phyloP scores from a whole-genome alignment of 2,113 vertebrate genomes.

The Microcebus murinus region DNA sequence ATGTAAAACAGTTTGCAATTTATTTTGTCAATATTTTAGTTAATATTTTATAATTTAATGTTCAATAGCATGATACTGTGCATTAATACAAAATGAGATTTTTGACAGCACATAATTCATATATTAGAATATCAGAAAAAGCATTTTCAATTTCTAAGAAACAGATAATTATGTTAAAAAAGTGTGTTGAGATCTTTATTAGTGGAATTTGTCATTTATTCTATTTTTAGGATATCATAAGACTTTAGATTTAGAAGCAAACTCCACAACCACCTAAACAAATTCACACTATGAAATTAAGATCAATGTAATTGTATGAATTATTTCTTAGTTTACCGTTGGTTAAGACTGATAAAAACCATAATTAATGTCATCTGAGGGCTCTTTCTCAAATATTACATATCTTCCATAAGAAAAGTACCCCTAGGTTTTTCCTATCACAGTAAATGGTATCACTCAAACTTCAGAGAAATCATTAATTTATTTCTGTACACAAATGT shows the following conservation, averaged over 20 bases:
- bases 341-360: neutral
- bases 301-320: neutral
- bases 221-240: neutral
- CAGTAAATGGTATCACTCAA: neutral
- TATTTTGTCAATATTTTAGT: neutral
- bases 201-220: neutral
- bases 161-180: neutral
- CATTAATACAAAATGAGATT: neutral
- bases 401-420: neutral
- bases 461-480: neutral
- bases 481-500: neutral
- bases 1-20: neutral
- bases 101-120: neutral
- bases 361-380: neutral
- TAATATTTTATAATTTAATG: neutral
- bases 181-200: neutral
- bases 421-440: neutral
- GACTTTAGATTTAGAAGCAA: neutral
- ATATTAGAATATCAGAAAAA: neutral
- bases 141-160: neutral
- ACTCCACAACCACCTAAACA: neutral
- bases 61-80: neutral
- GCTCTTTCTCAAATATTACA: neutral
- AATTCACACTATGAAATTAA: constrained; percentile 5
- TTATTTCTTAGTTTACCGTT: neutral